Evolutionary conservation across 2,797 vertebrate species (phyloP).

Genomic region (Diglossa cyanea): DNA sequence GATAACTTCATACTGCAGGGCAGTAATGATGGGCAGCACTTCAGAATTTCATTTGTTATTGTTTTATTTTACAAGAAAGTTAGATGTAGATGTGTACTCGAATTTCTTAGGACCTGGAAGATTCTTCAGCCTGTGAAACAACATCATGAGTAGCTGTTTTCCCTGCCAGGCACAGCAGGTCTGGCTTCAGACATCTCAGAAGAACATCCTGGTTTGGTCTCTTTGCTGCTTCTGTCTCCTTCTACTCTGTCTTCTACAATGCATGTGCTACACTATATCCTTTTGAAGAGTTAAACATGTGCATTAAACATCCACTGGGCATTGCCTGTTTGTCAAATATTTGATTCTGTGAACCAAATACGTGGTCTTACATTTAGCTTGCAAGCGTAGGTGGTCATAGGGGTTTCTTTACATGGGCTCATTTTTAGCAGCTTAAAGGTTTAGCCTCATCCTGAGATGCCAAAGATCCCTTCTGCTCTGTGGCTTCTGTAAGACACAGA

Average conservation of each 20-base stretch:
- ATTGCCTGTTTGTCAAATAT: neutral
- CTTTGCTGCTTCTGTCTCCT: neutral
- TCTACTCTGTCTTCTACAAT: neutral
- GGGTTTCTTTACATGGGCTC: neutral
- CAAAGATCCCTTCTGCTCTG: neutral
- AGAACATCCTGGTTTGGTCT: neutral
- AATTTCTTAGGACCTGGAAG: neutral
- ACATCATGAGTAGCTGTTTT: neutral
- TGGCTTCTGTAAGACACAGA: neutral
- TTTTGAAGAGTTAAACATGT: neutral
- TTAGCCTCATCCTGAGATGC: neutral
- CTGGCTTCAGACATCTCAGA: neutral
- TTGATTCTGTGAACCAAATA: neutral
- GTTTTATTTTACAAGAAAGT: neutral
- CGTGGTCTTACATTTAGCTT: neutral
- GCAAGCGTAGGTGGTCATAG: neutral
- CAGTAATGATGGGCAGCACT: neutral
- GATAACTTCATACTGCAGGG: neutral
- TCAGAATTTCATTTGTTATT: neutral
- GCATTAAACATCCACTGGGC: no score
- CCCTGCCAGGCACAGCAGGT: neutral
- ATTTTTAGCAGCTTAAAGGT: neutral
- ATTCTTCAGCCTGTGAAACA: neutral
- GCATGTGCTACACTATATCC: rapidly evolving
- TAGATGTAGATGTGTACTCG: neutral